Conservation (phyloP, 2,797 vertebrate species). For the Sphaeramia orbicularis region DNA sequence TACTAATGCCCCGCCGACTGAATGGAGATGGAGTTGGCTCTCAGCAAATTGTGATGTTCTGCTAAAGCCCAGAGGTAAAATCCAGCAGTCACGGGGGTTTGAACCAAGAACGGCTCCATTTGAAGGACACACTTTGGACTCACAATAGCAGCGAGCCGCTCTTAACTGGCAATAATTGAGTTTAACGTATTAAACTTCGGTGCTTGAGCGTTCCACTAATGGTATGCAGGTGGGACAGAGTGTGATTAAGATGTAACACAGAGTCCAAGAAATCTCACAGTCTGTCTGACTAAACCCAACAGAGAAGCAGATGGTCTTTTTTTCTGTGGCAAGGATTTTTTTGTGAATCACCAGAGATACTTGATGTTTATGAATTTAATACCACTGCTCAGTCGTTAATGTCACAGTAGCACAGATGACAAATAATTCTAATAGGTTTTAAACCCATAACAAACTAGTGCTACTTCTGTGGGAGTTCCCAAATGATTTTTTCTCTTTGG, state of each 20-base stretch:
- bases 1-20: constrained; percentile 32
- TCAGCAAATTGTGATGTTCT: constrained; percentile 63
- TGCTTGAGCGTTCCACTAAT: constrained; percentile 2
- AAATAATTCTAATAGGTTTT: constrained; percentile 24
- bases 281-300: constrained; percentile 6
- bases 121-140: constrained; percentile 34
- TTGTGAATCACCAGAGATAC: constrained; percentile 27
- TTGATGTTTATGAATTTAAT: constrained; percentile 28
- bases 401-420: constrained; percentile 13
- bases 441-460: too few species aligned
- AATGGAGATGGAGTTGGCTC: constrained; percentile 59
- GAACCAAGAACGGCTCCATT: constrained; percentile 27
- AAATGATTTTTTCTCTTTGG: too few species aligned
- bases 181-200: constrained; percentile 34
- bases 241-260: constrained; percentile 23
- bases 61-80: constrained; percentile 63
- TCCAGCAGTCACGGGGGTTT: constrained; percentile 31
- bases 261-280: constrained; percentile 27
- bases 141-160: constrained; percentile 16
- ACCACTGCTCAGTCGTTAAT: background rate
- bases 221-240: constrained; percentile 20
- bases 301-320: constrained; percentile 34
- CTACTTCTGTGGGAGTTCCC: too few species aligned
- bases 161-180: constrained; percentile 32
- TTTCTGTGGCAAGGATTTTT: constrained; percentile 11